phyloP scores from a whole-genome alignment of 2,888 invertebrate genomes.

The Agonopterix heracliana region DNA sequence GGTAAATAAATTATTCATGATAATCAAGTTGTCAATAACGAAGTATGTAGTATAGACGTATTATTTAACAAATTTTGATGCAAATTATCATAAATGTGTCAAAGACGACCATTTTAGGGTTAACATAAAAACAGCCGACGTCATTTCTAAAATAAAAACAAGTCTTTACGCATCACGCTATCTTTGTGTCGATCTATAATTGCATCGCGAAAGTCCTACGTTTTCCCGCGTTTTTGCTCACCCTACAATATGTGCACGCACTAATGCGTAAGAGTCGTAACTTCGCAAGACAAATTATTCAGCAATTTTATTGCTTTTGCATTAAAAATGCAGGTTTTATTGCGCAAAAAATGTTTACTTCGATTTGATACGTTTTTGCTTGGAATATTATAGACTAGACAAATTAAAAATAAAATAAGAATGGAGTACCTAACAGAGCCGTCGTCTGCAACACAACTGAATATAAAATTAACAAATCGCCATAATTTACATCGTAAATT shows the following conservation, averaged over 20 bases:
- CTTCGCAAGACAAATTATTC: constrained; percentile 15
- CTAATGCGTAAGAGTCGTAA: constrained; percentile 10
- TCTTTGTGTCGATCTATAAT: constrained; percentile 36
- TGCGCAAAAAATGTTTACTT: background rate
- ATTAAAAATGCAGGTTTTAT: too few relatives aligned
- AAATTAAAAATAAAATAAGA: background rate
- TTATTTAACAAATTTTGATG: too few relatives aligned
- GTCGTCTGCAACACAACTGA: constrained; percentile 42
- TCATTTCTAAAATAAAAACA: constrained; percentile 13
- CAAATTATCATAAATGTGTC: too few relatives aligned
- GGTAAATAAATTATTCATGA: too few relatives aligned
- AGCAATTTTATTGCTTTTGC: background rate
- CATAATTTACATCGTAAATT: constrained; percentile 68
- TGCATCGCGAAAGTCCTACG: constrained; percentile 36
- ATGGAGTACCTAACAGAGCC: constrained; percentile 31
- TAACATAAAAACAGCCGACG: background rate
- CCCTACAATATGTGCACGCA: constrained; percentile 14
- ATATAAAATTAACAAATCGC: constrained; percentile 70
- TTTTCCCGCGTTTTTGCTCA: constrained; percentile 39
- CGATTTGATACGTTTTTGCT: too few relatives aligned
- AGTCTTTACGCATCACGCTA: constrained; percentile 24
- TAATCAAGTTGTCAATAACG: too few relatives aligned
- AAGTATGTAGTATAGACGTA: too few relatives aligned
- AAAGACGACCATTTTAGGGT: too few relatives aligned
- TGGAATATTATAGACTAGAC: too few relatives aligned